These are phyloP conservation scores for Coelopa frigida DNA, from an alignment of 1,140 invertebrate genomes.

Conservation along the genomic window DNA sequence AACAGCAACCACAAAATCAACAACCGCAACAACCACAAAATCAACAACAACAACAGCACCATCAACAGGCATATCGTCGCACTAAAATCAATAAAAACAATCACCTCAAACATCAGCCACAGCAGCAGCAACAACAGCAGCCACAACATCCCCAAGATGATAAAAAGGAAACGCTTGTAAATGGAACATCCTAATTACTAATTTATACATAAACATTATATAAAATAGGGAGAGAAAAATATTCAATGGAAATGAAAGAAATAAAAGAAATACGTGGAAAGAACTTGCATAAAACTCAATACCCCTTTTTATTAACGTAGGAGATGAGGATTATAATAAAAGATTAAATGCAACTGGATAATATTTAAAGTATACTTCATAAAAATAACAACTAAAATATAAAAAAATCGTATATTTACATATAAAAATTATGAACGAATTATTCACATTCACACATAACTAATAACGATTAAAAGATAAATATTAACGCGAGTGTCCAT, in stretches of 20 bases:
- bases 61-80: slow-evolving; percentile 1
- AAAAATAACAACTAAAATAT: slow-evolving; percentile 4
- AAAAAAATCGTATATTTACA: slow-evolving; percentile 3
- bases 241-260: not conserved
- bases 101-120: slow-evolving; percentile 22
- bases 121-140: slow-evolving; percentile 19
- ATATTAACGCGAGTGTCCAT: slow-evolving; percentile 1
- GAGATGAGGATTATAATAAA: slow-evolving; percentile 7
- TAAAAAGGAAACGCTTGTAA: slow-evolving; percentile 40
- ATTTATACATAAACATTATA: not conserved
- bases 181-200: slow-evolving; percentile 36
- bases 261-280: slow-evolving; percentile 4
- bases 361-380: slow-evolving; percentile 6
- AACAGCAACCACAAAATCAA: slow-evolving; percentile 21
- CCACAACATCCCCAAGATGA: slow-evolving; percentile 15
- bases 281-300: slow-evolving; percentile 6
- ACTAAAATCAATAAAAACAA: slow-evolving; percentile 22
- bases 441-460: not conserved
- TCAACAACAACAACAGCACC: slow-evolving; percentile 6
- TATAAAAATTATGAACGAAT: not conserved
- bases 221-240: not conserved
- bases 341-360: too few relatives aligned
- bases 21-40: slow-evolving; percentile 35
- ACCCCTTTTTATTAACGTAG: slow-evolving; percentile 2
- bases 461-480: not conserved